Evolutionary conservation across 2,113 vertebrate species (phyloP).

Genomic region (Manacus vitellinus): DNA sequence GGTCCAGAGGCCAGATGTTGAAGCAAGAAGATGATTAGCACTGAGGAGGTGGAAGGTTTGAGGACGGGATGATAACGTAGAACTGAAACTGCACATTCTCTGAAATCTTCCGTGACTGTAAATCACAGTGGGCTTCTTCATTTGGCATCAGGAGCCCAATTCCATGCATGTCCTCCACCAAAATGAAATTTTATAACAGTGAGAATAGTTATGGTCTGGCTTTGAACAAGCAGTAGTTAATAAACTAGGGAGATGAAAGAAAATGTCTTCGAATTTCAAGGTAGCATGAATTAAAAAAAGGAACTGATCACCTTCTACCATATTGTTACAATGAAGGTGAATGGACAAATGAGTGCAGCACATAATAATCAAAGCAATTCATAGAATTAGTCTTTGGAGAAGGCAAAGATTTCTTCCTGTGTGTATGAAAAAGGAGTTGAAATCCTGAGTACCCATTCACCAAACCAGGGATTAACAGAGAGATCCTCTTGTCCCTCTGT

Average conservation of each 20-base stretch:
- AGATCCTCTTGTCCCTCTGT: not conserved
- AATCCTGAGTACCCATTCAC: not conserved
- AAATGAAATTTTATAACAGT: not conserved
- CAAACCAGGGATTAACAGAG: not conserved
- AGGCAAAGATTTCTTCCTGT: not conserved
- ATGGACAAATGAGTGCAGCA: not conserved
- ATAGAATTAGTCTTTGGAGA: not conserved
- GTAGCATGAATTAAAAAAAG: not conserved
- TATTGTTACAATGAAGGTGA: not conserved
- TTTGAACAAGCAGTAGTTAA: not conserved
- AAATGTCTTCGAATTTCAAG: not conserved
- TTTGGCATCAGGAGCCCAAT: not conserved
- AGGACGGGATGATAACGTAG: not conserved
- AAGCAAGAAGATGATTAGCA: not conserved
- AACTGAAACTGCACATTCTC: not conserved
- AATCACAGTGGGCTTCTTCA: not conserved
- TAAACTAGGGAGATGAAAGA: not conserved
- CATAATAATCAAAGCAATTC: not conserved
- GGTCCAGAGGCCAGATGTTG: not conserved
- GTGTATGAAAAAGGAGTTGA: not conserved
- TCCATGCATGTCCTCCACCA: accelerated
- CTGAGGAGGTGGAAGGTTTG: not conserved
- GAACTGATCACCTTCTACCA: not conserved
- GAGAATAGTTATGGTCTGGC: not conserved
- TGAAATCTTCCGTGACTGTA: not conserved